Evolutionary conservation across 2,797 vertebrate genomes (phyloP).

Genomic region (Amphiprion clarkii): DNA sequence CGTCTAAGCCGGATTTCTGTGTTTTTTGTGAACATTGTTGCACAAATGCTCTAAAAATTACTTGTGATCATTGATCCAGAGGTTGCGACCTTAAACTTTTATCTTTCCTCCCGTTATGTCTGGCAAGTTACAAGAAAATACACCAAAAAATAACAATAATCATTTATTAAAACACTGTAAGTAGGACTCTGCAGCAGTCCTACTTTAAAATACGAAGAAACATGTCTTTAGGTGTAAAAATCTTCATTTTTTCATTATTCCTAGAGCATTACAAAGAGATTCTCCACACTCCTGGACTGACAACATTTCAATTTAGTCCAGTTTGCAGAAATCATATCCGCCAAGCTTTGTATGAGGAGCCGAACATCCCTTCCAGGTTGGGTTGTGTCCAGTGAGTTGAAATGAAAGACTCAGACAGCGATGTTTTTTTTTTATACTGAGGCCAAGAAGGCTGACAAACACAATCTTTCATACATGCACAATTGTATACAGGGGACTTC

Average conservation of each 20-base stretch:
- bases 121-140: not conserved
- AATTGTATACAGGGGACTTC: conserved; percentile 19
- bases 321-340: conserved; percentile 20
- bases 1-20: too few species aligned
- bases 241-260: not conserved
- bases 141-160: not conserved
- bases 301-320: conserved; percentile 17
- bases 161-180: not conserved
- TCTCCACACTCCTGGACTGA: not conserved
- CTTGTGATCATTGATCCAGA: not conserved
- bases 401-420: conserved; percentile 43
- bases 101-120: not conserved
- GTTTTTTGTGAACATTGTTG: too few species aligned
- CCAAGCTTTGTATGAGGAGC: conserved; percentile 26
- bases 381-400: conserved; percentile 24
- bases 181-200: not conserved
- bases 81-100: not conserved
- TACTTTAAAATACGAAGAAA: not conserved
- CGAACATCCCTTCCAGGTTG: conserved; percentile 31
- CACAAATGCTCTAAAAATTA: not conserved
- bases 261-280: conserved; percentile 12
- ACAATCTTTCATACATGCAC: conserved; percentile 18
- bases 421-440: conserved; percentile 28
- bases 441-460: conserved; percentile 45
- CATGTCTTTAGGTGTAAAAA: not conserved